Base-by-base conservation (phyloP, 1,140 invertebrate genomes). In the Nomia melanderi region DNA sequence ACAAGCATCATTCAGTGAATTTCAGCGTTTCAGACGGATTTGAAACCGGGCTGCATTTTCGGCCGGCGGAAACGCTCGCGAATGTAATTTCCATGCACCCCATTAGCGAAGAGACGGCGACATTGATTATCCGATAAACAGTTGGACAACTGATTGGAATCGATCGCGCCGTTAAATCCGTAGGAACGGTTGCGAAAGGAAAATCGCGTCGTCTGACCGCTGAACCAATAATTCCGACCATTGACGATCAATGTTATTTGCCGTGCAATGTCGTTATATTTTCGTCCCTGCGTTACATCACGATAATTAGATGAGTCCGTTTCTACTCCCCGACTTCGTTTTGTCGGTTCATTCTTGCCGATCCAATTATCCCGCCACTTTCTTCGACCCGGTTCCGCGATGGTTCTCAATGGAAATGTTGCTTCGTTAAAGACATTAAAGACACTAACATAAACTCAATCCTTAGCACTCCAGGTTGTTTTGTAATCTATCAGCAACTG, bases 81-180 rank as follows among this genome's bases (percentile, higher is more conserved):
- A 71, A 33, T 75, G 50, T 47, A 56, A 67, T 67, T 59, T 67
- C 53, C 53, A 23, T 59, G 39, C 23, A 67, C 33, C 39, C 53
- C 70, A 56, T 74, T 64, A 36, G 4, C 31, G 54, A 39, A 25
- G n/a, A 63, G 41, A 33, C 36, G 31, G 33, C 53, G 76, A 70
- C 54, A 60, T 53, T 67, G 82, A 57, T 75, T 79, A 62, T 82
- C 72, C 73, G 81, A 71, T 74, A 71, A 83, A 64, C 56, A 64
- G 56, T 67, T 56, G 69, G 39, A 73, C 67, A 76, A 79, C 63
- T 64, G 72, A 83, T 77, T 84, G 82, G 44, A 64, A 79, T 83
- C 57, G 59, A 56, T 82, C 70, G 54, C 65, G 44, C 20, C 53
- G 62, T 64, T 63, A 56, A 53, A 72, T 77, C 70, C 66, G 53